Evolutionary conservation across 2,113 vertebrate genomes (phyloP).

Genomic region (Carlito syrichta): DNA sequence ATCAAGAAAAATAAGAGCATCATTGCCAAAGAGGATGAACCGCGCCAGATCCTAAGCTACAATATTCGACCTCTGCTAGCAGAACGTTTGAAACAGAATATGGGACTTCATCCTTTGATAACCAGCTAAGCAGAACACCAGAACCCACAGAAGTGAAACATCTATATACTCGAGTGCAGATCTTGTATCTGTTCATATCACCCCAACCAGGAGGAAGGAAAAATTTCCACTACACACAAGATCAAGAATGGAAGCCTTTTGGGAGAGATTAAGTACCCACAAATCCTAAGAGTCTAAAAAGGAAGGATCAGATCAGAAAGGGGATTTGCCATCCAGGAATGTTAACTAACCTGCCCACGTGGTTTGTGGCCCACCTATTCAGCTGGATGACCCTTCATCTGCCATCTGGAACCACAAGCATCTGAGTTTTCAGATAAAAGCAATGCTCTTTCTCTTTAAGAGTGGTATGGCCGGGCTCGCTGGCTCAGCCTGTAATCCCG

Average conservation of each 20-base stretch:
- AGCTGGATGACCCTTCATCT: background rate
- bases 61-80: background rate
- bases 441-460: no score
- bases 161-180: no score
- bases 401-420: background rate
- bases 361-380: background rate
- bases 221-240: background rate
- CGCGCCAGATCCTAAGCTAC: background rate
- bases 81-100: no score
- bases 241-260: background rate
- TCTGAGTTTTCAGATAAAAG: background rate
- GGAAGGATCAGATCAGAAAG: background rate
- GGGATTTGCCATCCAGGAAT: background rate
- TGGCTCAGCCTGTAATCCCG: no score
- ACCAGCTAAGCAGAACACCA: background rate
- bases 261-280: background rate
- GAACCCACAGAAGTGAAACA: no score
- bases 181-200: background rate
- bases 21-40: background rate
- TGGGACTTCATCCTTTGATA: background rate
- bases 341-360: background rate
- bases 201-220: conserved; percentile 29
- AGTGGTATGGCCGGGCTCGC: no score
- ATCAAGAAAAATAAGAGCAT: background rate
- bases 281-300: background rate